Conservation (phyloP, 92 coral and sea anemone genomes). For the Zoanthus gigantus region DNA sequence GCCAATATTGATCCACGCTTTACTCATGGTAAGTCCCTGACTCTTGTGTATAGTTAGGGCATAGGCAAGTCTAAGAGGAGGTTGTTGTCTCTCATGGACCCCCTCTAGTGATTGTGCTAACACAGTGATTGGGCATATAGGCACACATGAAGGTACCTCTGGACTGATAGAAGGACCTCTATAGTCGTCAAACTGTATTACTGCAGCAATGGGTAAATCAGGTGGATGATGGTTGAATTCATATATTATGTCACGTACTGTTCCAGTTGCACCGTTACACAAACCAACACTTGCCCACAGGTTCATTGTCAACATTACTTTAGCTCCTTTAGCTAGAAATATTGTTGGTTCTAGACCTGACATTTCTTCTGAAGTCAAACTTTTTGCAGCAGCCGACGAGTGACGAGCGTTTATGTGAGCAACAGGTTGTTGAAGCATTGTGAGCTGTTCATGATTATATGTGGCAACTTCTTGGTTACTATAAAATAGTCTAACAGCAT, state of each 20-base stretch:
- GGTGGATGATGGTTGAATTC: constrained; percentile 56
- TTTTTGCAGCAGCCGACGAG: constrained; percentile 50
- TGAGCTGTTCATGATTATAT: constrained; percentile 20
- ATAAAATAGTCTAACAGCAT: constrained; percentile 47
- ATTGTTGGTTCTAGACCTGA: constrained; percentile 39
- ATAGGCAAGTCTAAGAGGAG: constrained; percentile 40
- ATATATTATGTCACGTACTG: constrained; percentile 56
- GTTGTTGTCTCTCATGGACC: constrained; percentile 24
- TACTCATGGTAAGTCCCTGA: no score
- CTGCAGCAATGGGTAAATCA: constrained; percentile 59
- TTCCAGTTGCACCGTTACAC: constrained; percentile 50
- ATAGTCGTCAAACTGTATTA: constrained; percentile 61
- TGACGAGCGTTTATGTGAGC: background rate
- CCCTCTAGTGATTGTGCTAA: constrained; percentile 10
- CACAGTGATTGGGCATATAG: constrained; percentile 32
- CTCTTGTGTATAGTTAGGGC: background rate
- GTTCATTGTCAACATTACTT: constrained; percentile 46
- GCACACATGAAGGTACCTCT: constrained; percentile 43
- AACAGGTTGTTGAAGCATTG: constrained; percentile 51
- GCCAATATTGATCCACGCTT: no score
- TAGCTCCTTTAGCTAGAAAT: background rate
- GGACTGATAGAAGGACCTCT: constrained; percentile 65
- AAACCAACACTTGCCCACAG: constrained; percentile 52
- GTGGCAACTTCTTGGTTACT: constrained; percentile 43
- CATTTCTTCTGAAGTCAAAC: constrained; percentile 47